A percentile compares a stretch with the other conserved stretches of the same genome.
These are phyloP conservation scores for Laticauda colubrina DNA, from an alignment of 2,113 vertebrate species.

Conservation along the genomic window DNA sequence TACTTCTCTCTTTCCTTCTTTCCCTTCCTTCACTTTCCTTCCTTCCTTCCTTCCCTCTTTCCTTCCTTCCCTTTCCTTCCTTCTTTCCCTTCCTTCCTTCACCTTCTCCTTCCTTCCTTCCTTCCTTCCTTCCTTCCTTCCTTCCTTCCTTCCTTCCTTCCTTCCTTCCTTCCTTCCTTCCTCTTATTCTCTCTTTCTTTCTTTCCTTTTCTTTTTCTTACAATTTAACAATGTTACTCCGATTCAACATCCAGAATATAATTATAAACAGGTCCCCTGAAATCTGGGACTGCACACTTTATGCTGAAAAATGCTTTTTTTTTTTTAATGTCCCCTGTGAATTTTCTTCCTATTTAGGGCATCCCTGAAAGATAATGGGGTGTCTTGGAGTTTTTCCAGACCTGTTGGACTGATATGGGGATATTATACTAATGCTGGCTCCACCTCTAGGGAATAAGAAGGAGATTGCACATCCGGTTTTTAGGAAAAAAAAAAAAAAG, in stretches of 20 bases:
- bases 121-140: neutral
- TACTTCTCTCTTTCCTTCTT: too few species aligned
- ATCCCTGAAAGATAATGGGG: neutral
- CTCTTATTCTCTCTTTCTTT: neutral
- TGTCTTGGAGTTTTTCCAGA: conserved; percentile 1
- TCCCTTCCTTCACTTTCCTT: too few species aligned
- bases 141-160: too few species aligned
- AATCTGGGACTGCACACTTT: neutral
- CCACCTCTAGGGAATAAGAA: neutral
- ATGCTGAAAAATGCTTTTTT: neutral
- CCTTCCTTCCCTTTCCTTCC: rapidly evolving
- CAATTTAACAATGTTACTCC: neutral
- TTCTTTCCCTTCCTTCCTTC: neutral
- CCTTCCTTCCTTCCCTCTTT: too few species aligned
- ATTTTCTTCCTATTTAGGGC: neutral
- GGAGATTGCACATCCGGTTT: too few species aligned
- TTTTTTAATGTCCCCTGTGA: neutral
- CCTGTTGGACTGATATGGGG: neutral
- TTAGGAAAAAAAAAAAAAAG: too few species aligned
- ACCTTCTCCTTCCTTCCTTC: too few species aligned
- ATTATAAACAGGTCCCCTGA: neutral
- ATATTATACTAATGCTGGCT: neutral
- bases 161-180: neutral
- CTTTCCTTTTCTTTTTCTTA: neutral
- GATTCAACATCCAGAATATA: neutral